Evolutionary conservation across 1,140 invertebrate species (phyloP), one percentile per base, ranked within the genome.

Genomic region (Octopus sinensis): DNA sequence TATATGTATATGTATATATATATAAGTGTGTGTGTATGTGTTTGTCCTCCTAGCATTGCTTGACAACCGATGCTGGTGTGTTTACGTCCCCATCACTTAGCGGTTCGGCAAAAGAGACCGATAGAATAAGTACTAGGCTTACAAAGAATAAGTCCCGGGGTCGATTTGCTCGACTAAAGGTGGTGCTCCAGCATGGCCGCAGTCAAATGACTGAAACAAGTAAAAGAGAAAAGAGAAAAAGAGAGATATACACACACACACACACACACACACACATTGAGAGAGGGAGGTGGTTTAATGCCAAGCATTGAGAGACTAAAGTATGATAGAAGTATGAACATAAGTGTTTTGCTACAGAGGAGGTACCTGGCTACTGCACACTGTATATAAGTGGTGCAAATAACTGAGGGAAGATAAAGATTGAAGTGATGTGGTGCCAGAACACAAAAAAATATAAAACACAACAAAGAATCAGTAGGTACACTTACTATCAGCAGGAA

Each of bases 401-500:
- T 43, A 43, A 43, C 30, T 43, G 30, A 43, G 30, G 30, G 30
- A 43, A 43, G 3, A 43, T 43, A 43, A 43, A 43, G 30, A 43
- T 43, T 43, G 30, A 43, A 43, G 30, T 43, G 30, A 43, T 43
- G 3, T 43, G 30, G 30, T 43, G 30, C 30, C 30, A 43, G 30
- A 43, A 43, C 30, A 43, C 30, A 43, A 43, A 43, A 43, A 43
- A 43, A 43, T 43, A 43, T 43, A 43, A 43, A 43, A 43, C 1
- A 3, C 30, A 43, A 43, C 30, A 43, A 43, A 43, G 30, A 43
- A 43, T 3, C 30, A 43, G 30, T 43, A 43, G 30, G 30, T 62
- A 52, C 4, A 83, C 86, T 86, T 88, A 91, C 90, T 84, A 77
- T 90, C 86, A 81, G 88, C 79, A n/a, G 85, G 86, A 76, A 90